Conservation (phyloP, 2,888 invertebrate species). For the Scaptomyza parva region DNA sequence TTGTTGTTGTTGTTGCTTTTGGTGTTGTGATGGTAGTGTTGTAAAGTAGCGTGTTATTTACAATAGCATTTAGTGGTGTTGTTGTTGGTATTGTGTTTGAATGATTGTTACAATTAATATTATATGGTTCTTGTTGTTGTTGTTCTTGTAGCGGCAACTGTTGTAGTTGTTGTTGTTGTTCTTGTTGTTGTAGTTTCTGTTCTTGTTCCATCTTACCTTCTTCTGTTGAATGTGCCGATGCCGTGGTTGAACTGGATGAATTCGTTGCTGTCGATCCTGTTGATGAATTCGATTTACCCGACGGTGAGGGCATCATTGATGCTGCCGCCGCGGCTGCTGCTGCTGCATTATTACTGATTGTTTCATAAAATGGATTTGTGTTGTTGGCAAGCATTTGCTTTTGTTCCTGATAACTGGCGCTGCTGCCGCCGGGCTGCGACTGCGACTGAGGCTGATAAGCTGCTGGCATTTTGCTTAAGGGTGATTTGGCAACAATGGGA, state of each 20-base stretch:
- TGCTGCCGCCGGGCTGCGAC: no score
- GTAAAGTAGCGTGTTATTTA: slow-evolving; percentile 73
- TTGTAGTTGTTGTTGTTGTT: slow-evolving; percentile 63
- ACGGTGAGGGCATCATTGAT: slow-evolving; percentile 81
- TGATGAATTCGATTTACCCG: slow-evolving; percentile 82
- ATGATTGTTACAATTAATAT: slow-evolving; percentile 13
- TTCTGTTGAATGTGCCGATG: slow-evolving; percentile 72
- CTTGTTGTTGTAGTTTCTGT: slow-evolving; percentile 57
- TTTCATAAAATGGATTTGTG: slow-evolving; percentile 81
- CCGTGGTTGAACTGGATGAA: slow-evolving; percentile 71
- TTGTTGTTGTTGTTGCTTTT: slow-evolving; percentile 36
- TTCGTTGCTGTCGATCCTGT: slow-evolving; percentile 79
- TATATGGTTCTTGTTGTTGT: slow-evolving; percentile 16
- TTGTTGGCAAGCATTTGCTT: slow-evolving; percentile 78
- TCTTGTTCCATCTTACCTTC: slow-evolving; percentile 79
- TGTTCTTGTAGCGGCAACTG: slow-evolving; percentile 36
- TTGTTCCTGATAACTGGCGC: slow-evolving; percentile 67
- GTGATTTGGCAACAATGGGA: slow-evolving; percentile 78
- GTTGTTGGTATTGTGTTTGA: slow-evolving; percentile 13
- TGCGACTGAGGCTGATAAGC: slow-evolving; percentile 61
- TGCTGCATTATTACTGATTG: slow-evolving; percentile 39
- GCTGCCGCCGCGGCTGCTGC: background rate
- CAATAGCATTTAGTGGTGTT: slow-evolving; percentile 54
- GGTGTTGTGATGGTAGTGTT: slow-evolving; percentile 50
- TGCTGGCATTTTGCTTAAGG: slow-evolving; percentile 53